Evolutionary conservation across 2,888 invertebrate species (phyloP).

Genomic region (Noctua janthina): DNA sequence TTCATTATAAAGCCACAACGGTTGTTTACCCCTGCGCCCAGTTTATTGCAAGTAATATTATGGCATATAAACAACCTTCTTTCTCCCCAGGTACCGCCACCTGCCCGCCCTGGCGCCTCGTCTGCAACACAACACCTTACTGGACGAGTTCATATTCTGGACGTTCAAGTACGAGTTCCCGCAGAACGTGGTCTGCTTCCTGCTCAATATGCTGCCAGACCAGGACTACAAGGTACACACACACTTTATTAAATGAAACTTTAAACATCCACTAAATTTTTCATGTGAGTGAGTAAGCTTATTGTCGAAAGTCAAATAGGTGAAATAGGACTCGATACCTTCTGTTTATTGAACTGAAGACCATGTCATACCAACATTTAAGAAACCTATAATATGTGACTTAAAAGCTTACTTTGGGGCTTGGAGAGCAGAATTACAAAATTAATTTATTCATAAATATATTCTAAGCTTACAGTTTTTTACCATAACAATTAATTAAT

Average conservation of each 20-base stretch:
- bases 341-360: background rate
- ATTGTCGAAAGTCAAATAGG: background rate
- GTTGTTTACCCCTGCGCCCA: background rate
- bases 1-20: background rate
- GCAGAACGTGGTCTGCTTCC: slow-evolving; percentile 98
- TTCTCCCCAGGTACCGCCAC: slow-evolving; percentile 93
- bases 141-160: slow-evolving; percentile 99
- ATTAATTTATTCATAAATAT: no score
- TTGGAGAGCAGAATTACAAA: background rate
- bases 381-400: background rate
- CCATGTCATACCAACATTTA: background rate
- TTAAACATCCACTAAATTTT: background rate
- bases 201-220: slow-evolving; percentile 98
- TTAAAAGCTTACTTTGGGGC: background rate
- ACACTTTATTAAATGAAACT: background rate
- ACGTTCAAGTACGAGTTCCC: slow-evolving; percentile 99
- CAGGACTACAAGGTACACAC: slow-evolving; percentile 95
- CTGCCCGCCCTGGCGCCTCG: slow-evolving; percentile 95
- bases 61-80: slow-evolving; percentile 50
- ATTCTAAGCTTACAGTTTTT: no score
- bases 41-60: background rate
- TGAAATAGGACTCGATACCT: background rate
- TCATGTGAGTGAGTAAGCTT: background rate
- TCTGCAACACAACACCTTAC: slow-evolving; percentile 95
- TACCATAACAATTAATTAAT: background rate